Conservation (phyloP, 2,113 vertebrate species). For the Pygoscelis adeliae region DNA sequence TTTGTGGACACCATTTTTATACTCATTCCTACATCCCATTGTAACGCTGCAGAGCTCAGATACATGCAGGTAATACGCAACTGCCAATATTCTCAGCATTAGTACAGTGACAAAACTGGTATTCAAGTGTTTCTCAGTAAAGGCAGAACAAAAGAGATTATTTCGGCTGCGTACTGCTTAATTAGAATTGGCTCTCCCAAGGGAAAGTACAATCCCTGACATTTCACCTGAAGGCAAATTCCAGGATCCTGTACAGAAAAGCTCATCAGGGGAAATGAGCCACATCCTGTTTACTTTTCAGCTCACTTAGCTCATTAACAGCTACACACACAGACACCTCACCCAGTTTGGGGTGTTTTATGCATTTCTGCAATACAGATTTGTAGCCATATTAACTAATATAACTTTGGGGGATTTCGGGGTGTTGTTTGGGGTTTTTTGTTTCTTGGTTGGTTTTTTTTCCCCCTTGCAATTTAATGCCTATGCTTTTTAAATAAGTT, state of each 20-base stretch:
- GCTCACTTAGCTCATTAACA: constrained; percentile 40
- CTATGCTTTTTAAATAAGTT: neutral
- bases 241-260: constrained; percentile 20
- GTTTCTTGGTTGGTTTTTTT: neutral
- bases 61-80: neutral
- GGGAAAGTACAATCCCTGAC: constrained; percentile 27
- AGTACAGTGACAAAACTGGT: neutral
- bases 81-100: neutral
- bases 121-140: neutral
- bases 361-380: neutral
- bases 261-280: constrained; percentile 61
- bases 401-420: fast-evolving
- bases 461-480: neutral
- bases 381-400: neutral
- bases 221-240: constrained; percentile 61
- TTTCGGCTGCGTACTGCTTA: neutral
- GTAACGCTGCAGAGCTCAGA: neutral
- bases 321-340: neutral
- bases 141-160: neutral
- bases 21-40: fast-evolving
- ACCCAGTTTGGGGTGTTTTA: neutral
- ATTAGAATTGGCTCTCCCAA: constrained; percentile 13
- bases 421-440: neutral
- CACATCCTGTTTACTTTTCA: constrained; percentile 58
- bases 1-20: neutral